Conservation (phyloP, 2,797 vertebrate genomes). For the Propithecus deckenii region DNA sequence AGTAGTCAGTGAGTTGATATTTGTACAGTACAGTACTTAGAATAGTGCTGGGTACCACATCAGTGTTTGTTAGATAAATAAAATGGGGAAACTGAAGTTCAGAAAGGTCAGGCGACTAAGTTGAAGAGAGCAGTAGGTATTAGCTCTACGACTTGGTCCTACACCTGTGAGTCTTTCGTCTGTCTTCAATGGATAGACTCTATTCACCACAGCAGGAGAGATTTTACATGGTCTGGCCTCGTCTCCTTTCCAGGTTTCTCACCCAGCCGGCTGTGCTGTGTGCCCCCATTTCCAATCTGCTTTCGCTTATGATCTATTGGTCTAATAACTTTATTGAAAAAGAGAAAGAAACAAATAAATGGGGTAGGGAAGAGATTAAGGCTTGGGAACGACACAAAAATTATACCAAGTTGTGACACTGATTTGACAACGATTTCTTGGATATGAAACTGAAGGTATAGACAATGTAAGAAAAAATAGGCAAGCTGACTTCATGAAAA, state of each 20-base stretch:
- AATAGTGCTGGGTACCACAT: neutral
- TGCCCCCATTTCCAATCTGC: neutral
- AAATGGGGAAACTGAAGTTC: neutral
- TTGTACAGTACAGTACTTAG: neutral
- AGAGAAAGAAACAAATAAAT: neutral
- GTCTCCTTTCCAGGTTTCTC: neutral
- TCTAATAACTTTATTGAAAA: neutral
- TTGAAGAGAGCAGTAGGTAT: neutral
- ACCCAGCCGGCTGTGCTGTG: rapidly evolving
- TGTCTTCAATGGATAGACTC: neutral
- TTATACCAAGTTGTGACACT: neutral
- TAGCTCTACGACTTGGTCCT: neutral
- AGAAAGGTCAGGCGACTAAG: neutral
- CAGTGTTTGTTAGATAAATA: neutral
- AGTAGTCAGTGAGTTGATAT: neutral
- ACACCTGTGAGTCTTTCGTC: neutral
- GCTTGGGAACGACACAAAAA: neutral
- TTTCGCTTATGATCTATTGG: neutral
- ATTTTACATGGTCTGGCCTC: too few species aligned
- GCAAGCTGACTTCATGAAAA: neutral
- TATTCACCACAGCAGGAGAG: neutral
- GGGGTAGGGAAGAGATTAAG: rapidly evolving
- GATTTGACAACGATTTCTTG: neutral
- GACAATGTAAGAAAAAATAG: neutral
- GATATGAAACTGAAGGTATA: neutral